Percentiles rank a stretch among this genome's conserved stretches.
These are phyloP conservation scores for Calephelis perditalis DNA, from an alignment of 2,888 invertebrate species.

Conservation along the genomic window DNA sequence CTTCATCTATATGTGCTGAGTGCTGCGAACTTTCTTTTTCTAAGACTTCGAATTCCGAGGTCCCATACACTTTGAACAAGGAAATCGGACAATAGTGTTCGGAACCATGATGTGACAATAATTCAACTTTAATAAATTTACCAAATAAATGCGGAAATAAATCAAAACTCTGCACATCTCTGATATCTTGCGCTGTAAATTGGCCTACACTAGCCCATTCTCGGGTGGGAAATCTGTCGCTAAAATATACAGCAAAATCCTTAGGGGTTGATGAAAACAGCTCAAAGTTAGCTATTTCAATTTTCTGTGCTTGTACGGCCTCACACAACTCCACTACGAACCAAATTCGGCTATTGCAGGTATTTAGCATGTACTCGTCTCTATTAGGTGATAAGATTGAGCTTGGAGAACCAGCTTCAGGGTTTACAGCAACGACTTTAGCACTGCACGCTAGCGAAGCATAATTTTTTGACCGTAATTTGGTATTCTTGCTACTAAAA, in stretches of 20 bases:
- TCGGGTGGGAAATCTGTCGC: constrained; percentile 92
- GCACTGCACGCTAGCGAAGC: constrained; percentile 98
- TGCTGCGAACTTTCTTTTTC: constrained; percentile 88
- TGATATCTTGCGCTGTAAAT: constrained; percentile 91
- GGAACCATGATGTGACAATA: constrained; percentile 95
- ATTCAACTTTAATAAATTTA: constrained; percentile 93
- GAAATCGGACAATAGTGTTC: constrained; percentile 99
- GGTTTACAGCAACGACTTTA: constrained; percentile 95
- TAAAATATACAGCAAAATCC: constrained; percentile 91
- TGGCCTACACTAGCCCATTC: constrained; percentile 95
- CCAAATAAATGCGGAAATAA: constrained; percentile 89
- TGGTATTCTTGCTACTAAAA: constrained; percentile 79
- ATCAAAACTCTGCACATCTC: constrained; percentile 91
- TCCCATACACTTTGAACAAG: constrained; percentile 95
- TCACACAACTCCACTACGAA: constrained; percentile 99
- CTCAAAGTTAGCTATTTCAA: constrained; percentile 98
- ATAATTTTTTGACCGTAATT: constrained; percentile 93
- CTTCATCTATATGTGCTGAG: constrained; percentile 80
- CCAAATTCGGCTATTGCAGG: constrained; percentile 95
- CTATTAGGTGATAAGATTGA: constrained; percentile 92
- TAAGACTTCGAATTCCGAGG: constrained; percentile 93
- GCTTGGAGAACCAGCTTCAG: constrained; percentile 92
- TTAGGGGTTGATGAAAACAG: constrained; percentile 97
- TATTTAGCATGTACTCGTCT: constrained; percentile 98
- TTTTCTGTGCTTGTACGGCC: constrained; percentile 95